Percentiles rank a stretch among this genome's conserved stretches.
Evolutionary conservation across 2,113 vertebrate genomes (phyloP).

Genomic region (Opisthocomus hoazin): DNA sequence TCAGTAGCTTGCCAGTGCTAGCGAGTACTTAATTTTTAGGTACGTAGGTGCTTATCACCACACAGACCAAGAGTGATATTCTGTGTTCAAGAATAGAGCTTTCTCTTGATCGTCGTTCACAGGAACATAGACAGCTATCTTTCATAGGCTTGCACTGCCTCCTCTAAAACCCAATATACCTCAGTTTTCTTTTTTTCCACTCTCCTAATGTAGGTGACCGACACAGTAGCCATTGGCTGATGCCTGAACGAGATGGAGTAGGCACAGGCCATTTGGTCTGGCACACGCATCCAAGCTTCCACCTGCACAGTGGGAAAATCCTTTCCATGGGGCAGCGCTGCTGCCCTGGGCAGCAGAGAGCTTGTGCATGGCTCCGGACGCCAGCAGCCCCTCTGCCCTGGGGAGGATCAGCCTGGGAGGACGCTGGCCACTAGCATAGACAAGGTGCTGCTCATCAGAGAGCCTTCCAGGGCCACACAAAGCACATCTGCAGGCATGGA

Average conservation of each 20-base stretch:
- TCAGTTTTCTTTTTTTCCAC: neutral
- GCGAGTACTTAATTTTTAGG: constrained; percentile 19
- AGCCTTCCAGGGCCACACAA: neutral
- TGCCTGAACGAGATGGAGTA: neutral
- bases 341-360: neutral
- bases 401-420: neutral
- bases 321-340: neutral
- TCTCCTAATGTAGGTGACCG: neutral
- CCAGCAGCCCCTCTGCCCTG: neutral
- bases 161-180: neutral
- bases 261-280: neutral
- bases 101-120: neutral
- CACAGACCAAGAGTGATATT: neutral
- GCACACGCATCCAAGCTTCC: neutral
- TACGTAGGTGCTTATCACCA: neutral
- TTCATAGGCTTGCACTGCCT: neutral
- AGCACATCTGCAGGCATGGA: neutral
- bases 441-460: neutral
- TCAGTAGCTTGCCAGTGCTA: neutral
- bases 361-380: neutral
- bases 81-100: neutral
- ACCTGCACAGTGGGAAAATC: neutral
- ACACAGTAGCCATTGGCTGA: neutral
- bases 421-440: neutral
- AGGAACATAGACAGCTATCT: neutral